phyloP scores from a whole-genome alignment of 2,888 invertebrate genomes.

The Mechanitis messenoides region DNA sequence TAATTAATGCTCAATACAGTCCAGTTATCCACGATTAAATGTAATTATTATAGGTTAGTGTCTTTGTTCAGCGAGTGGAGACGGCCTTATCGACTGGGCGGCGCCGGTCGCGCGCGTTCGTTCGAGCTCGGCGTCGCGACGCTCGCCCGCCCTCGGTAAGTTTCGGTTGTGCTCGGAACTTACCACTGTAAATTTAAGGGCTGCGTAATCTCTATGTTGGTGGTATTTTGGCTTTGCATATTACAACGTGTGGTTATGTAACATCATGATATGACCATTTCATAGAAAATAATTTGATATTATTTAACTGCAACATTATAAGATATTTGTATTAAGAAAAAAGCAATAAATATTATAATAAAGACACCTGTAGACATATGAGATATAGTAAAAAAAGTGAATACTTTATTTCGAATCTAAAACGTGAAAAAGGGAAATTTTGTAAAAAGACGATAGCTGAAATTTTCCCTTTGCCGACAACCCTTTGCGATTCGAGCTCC shows the following conservation, averaged over 20 bases:
- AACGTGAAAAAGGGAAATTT: slow-evolving; percentile 51
- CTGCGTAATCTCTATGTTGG: slow-evolving; percentile 62
- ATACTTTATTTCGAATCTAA: slow-evolving; percentile 30
- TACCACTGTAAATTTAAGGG: slow-evolving; percentile 70
- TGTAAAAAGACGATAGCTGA: slow-evolving; percentile 59
- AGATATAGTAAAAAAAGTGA: too few relatives aligned
- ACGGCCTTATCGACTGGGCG: slow-evolving; percentile 77
- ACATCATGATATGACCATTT: neutral
- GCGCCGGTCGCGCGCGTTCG: slow-evolving; percentile 66
- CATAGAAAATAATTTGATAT: too few relatives aligned
- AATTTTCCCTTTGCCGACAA: slow-evolving; percentile 66
- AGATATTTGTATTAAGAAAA: too few relatives aligned
- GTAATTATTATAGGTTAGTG: slow-evolving; percentile 76
- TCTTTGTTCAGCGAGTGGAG: slow-evolving; percentile 73
- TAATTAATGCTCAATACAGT: slow-evolving; percentile 22
- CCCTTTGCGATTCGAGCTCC: slow-evolving; percentile 59
- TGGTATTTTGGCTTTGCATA: neutral
- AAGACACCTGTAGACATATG: too few relatives aligned
- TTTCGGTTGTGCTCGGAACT: slow-evolving; percentile 53
- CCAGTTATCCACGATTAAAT: slow-evolving; percentile 30
- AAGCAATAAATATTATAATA: too few relatives aligned
- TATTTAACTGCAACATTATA: too few relatives aligned
- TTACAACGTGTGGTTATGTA: neutral
- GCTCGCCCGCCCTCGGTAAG: slow-evolving; percentile 48
- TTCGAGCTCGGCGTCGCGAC: slow-evolving; percentile 45